Evolutionary conservation across 2,797 vertebrate species (phyloP), one percentile per base, ranked within the genome.

Genomic region (Distichodus sexfasciatus): DNA sequence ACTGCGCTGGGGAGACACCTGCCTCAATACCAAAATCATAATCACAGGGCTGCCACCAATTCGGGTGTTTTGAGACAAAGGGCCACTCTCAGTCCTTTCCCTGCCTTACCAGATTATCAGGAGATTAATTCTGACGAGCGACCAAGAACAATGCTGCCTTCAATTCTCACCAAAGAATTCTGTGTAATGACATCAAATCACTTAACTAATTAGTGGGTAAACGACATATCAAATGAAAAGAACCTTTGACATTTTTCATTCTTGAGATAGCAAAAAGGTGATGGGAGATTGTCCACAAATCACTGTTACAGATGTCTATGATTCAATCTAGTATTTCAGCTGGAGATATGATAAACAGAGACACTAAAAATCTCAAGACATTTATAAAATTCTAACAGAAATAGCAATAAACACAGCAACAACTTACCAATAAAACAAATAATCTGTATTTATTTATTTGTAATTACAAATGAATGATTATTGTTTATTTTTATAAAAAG

Each of bases 1-100:
- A 70, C 57, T 59, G 53, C 33, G 60, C 31, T 19, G 47, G 41
- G 41, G 33, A 71, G 68, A 72, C 57, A 67, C 50, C 28, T 51
- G 35, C 65, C 63, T 66, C 26, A 72, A 47, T 59, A 40, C 28
- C 23, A 59, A 40, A 12, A 67, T 53, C 17, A 15, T 33, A 61
- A 69, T 58, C 48, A 38, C 28, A 41, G 5, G 33, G 47, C 4
- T 26, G 11, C 21, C 21, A 53, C 47, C 17, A 66, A 51, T 66
- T 43, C 59, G 48, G 5, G 26, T 3, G 17, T 66, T 70, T 23
- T 46, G 8, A 35, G 12, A 31, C 41, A 9, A 43, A 31, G 11
- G 47, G 26, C 38, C 40, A 43, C 26, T n/a, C 21, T 54, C 68
- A 0, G 41, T 2, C 21, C 23, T 54, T 70, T 48, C 14, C 28